These are phyloP conservation scores for Girardinichthys multiradiatus DNA, from an alignment of 2,113 vertebrate species.

Conservation along the genomic window DNA sequence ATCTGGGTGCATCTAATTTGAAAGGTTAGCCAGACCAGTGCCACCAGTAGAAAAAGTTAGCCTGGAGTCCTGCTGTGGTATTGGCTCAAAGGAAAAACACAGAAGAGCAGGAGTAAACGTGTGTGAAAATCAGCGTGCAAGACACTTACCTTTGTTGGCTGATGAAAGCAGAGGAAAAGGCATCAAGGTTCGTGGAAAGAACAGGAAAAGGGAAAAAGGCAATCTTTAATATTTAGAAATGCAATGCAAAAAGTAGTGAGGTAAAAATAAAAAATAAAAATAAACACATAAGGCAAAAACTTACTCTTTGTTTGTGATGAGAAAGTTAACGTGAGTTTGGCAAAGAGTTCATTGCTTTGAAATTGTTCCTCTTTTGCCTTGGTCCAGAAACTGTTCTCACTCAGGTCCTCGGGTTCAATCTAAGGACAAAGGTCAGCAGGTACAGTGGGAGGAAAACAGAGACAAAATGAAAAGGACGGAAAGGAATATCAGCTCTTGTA, in stretches of 20 bases:
- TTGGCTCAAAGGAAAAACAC: conserved; percentile 41
- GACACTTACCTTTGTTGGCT: conserved; percentile 78
- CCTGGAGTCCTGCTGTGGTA: neutral
- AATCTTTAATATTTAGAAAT: conserved; percentile 48
- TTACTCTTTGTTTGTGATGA: conserved; percentile 89
- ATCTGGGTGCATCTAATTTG: neutral
- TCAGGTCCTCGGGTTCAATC: conserved; percentile 86
- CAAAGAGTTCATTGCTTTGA: conserved; percentile 89
- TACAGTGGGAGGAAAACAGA: neutral
- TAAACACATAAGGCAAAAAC: conserved; percentile 61
- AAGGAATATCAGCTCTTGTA: conserved; percentile 20
- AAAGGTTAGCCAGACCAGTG: neutral
- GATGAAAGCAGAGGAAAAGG: conserved; percentile 43
- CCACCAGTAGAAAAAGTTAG: neutral
- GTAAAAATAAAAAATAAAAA: conserved; percentile 6
- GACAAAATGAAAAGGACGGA: conserved; percentile 12
- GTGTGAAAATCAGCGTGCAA: conserved; percentile 23
- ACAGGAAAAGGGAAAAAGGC: conserved; percentile 19
- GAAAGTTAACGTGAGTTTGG: conserved; percentile 88
- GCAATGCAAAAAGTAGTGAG: conserved; percentile 2
- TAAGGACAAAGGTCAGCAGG: conserved; percentile 42
- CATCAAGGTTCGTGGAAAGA: conserved; percentile 1
- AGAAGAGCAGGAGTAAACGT: conserved; percentile 15
- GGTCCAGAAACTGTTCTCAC: conserved; percentile 88
- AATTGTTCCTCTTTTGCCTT: conserved; percentile 85